A percentile compares a stretch with the other conserved stretches of the same genome.
These are phyloP conservation scores for Toxotes jaculatrix DNA, from an alignment of 2,113 vertebrate genomes.

Conservation along the genomic window DNA sequence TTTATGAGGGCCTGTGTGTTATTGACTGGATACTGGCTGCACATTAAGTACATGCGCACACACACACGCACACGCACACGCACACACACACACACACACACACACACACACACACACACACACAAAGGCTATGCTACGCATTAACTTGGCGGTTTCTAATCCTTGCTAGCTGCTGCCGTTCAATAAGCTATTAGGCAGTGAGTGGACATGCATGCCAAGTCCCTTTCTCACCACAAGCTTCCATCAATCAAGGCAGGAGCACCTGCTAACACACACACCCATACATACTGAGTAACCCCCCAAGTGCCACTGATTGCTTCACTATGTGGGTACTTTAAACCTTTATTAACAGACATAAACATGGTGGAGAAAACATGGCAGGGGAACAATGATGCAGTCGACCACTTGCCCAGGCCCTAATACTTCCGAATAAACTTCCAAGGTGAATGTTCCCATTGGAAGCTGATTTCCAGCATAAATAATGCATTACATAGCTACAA, in stretches of 20 bases:
- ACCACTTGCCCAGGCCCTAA: neutral
- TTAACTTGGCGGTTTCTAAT: constrained; percentile 82
- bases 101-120: constrained; percentile 26
- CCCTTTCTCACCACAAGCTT: constrained; percentile 64
- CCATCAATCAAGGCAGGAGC: constrained; percentile 78
- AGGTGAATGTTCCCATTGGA: neutral
- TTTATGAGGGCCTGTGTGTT: constrained; percentile 70
- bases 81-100: constrained; percentile 23
- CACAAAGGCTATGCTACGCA: constrained; percentile 40
- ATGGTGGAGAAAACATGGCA: neutral
- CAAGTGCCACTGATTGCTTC: constrained; percentile 23
- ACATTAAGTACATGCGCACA: constrained; percentile 63
- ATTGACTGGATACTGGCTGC: constrained; percentile 72
- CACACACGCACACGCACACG: constrained; percentile 28
- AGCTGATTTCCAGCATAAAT: constrained; percentile 2
- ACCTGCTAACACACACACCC: constrained; percentile 48
- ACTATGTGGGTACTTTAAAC: constrained; percentile 26
- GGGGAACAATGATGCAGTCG: neutral
- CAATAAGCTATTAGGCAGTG: constrained; percentile 85
- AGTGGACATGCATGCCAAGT: constrained; percentile 81
- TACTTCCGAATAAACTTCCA: neutral
- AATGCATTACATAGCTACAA: neutral
- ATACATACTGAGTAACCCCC: constrained; percentile 37
- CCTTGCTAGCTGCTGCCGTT: constrained; percentile 75
- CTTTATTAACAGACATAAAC: constrained; percentile 19